These are phyloP conservation scores for Raja brachyura DNA, from an alignment of 2,113 vertebrate genomes.

Conservation along the genomic window DNA sequence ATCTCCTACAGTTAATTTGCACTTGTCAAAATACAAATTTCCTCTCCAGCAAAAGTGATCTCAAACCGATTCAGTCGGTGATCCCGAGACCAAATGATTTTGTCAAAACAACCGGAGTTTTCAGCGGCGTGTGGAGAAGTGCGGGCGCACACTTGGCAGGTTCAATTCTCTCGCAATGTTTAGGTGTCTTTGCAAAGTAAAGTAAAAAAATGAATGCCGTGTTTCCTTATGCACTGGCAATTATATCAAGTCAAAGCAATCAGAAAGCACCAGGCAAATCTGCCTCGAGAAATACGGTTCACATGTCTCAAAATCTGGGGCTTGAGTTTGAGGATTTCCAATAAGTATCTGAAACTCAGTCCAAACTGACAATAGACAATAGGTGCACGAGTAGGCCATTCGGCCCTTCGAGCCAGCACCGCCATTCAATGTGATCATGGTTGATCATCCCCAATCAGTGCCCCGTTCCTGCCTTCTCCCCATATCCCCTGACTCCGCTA, in stretches of 20 bases:
- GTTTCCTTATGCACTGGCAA: not conserved
- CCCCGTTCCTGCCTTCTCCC: no score
- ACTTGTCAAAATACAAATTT: conserved; percentile 7
- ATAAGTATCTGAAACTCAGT: not conserved
- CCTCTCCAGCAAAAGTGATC: not conserved
- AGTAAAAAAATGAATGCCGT: not conserved
- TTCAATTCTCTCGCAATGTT: not conserved
- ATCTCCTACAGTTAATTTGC: not conserved
- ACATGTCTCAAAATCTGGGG: not conserved
- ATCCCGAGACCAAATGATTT: conserved; percentile 45
- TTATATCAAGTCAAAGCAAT: not conserved
- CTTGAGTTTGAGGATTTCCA: not conserved
- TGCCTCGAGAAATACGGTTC: not conserved
- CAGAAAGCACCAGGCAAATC: not conserved
- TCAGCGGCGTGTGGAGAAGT: conserved; percentile 44
- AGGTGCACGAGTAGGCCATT: no score
- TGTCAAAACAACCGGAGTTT: conserved; percentile 47
- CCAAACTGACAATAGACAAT: no score
- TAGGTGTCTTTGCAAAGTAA: not conserved
- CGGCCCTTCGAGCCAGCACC: no score
- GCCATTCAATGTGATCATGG: no score
- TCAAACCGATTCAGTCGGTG: conserved; percentile 47
- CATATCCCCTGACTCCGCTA: no score
- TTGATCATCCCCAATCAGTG: no score
- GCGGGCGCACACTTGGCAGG: not conserved